Percentiles rank a stretch among this genome's conserved stretches.
phyloP scores from a whole-genome alignment of 2,888 invertebrate genomes.

The Callyntrura guangdongensis region DNA sequence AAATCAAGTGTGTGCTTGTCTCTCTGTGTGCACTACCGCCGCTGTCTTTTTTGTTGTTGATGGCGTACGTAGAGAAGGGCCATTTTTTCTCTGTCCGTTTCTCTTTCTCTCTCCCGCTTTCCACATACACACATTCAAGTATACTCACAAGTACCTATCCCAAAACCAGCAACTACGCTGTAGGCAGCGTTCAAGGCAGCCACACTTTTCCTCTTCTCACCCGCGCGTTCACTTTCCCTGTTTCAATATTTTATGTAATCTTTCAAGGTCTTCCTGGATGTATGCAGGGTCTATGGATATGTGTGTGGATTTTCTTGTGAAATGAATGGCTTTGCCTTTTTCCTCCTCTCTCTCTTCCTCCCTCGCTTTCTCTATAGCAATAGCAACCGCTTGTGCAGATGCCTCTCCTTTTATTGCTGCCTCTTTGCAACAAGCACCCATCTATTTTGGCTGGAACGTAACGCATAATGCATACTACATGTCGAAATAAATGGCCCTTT shows the following conservation, averaged over 20 bases:
- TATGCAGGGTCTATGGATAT: too few relatives aligned
- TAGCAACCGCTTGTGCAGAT: not conserved
- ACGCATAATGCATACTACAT: too few relatives aligned
- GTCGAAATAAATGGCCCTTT: not conserved
- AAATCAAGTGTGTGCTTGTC: too few relatives aligned
- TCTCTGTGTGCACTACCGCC: not conserved
- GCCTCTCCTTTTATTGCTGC: not conserved
- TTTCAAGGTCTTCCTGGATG: conserved; percentile 28
- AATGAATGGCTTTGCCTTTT: conserved; percentile 46
- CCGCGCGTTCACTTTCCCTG: not conserved
- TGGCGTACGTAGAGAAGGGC: not conserved
- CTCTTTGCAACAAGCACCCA: not conserved
- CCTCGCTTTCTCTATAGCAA: too few relatives aligned
- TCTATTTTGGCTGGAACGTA: too few relatives aligned
- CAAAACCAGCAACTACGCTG: not conserved
- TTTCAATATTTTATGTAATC: conserved; percentile 54
- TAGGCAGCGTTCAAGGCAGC: not conserved
- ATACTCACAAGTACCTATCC: not conserved
- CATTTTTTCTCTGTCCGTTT: not conserved
- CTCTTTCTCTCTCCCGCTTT: not conserved
- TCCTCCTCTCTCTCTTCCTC: not conserved
- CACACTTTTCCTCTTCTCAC: not conserved
- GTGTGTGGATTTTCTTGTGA: conserved; percentile 36
- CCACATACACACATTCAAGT: too few relatives aligned
- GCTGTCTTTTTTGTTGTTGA: not conserved